Evolutionary conservation across 2,113 vertebrate species (phyloP).

Genomic region (Cettia cetti): DNA sequence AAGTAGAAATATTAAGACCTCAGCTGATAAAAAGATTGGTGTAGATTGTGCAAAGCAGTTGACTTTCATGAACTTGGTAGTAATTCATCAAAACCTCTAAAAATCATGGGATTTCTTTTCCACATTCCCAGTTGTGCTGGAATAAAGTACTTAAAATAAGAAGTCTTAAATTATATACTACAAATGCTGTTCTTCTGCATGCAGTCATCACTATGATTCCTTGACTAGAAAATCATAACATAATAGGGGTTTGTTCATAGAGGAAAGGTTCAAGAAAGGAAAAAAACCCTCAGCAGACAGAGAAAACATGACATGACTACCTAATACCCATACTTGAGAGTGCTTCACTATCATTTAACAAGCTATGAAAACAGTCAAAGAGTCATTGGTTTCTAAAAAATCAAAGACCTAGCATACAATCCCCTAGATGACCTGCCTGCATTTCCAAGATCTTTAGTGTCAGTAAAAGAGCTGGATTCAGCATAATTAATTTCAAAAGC

Average conservation of each 20-base stretch:
- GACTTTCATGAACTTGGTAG: not conserved
- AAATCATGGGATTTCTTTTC: not conserved
- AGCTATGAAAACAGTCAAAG: not conserved
- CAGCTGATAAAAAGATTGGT: not conserved
- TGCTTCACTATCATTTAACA: not conserved
- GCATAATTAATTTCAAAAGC: not conserved
- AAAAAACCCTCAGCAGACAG: not conserved
- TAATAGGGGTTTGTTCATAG: not conserved
- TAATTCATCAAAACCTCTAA: not conserved
- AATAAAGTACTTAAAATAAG: not conserved
- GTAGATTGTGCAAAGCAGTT: not conserved
- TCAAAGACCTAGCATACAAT: not conserved
- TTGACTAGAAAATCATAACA: not conserved
- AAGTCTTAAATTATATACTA: not conserved
- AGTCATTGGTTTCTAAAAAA: not conserved
- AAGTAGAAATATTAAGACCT: not conserved
- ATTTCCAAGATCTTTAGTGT: not conserved
- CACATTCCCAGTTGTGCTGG: accelerated
- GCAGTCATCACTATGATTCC: not conserved
- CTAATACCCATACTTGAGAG: not conserved
- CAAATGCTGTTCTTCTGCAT: not conserved
- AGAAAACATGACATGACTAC: not conserved
- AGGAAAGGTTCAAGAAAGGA: not conserved
- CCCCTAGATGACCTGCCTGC: not conserved
- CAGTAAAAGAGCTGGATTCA: not conserved